Percentiles rank a stretch among this genome's conserved stretches.
These are phyloP conservation scores for Pristis pectinata DNA, from an alignment of 2,797 vertebrate genomes.

Conservation along the genomic window DNA sequence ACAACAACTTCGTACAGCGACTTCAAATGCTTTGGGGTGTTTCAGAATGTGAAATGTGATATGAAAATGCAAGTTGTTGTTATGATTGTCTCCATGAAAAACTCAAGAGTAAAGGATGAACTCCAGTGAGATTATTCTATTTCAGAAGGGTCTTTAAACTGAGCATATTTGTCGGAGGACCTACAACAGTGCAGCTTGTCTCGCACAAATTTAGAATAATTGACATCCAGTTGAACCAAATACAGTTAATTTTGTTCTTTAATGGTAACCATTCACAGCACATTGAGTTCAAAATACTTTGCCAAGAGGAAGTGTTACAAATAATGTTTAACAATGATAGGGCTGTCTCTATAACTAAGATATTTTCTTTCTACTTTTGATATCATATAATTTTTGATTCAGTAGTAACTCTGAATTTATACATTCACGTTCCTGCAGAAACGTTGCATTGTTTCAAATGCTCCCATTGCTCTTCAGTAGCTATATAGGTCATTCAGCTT, in stretches of 20 bases:
- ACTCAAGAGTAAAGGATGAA: background rate
- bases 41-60: background rate
- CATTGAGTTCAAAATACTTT: background rate
- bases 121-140: too few species aligned
- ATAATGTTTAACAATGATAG: background rate
- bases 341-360: background rate
- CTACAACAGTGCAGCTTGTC: background rate
- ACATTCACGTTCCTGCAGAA: background rate
- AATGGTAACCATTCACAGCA: background rate
- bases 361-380: background rate
- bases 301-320: background rate
- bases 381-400: background rate
- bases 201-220: background rate
- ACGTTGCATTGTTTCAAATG: background rate
- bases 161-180: background rate
- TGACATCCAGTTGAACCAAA: background rate
- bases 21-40: background rate
- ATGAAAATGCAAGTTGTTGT: background rate
- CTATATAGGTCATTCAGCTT: slow-evolving; percentile 11
- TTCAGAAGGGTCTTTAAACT: background rate
- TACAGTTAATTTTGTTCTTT: too few species aligned
- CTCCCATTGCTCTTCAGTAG: background rate
- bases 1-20: background rate
- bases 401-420: background rate
- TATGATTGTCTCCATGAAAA: background rate